A percentile compares a stretch with the other conserved stretches of the same genome.
Conservation (phyloP, 2,888 invertebrate genomes). For the Strigamia transsilvanica region DNA sequence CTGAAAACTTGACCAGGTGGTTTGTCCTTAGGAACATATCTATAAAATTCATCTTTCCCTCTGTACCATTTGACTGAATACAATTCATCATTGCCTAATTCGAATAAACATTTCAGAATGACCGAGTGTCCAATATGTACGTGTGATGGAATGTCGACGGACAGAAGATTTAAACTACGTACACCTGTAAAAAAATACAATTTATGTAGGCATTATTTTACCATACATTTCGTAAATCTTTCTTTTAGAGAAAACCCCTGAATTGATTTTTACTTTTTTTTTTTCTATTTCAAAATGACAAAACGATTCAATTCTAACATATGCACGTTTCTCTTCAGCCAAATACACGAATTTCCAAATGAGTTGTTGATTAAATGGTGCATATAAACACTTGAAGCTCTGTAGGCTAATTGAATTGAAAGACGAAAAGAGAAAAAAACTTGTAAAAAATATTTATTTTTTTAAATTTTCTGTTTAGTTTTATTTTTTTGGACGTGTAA, state of each 20-base stretch:
- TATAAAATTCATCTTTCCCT: slow-evolving; percentile 84
- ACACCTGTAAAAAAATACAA: not conserved
- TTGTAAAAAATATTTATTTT: not conserved
- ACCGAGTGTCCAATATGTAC: slow-evolving; percentile 70
- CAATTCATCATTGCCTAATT: slow-evolving; percentile 69
- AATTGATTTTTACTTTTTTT: slow-evolving; percentile 5
- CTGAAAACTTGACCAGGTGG: slow-evolving; percentile 76
- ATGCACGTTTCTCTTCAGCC: not conserved
- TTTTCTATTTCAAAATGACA: not conserved
- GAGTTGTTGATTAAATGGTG: slow-evolving; percentile 36
- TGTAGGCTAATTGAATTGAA: slow-evolving; percentile 8
- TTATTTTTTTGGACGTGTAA: not conserved
- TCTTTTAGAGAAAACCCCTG: not conserved
- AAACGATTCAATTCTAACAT: slow-evolving; percentile 7
- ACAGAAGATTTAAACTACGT: slow-evolving; percentile 24
- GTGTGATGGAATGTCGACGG: slow-evolving; percentile 48
- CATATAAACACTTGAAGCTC: slow-evolving; percentile 32
- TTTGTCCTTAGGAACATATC: slow-evolving; percentile 77
- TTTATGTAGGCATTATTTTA: not conserved
- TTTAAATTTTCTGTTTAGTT: not conserved
- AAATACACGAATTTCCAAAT: slow-evolving; percentile 42
- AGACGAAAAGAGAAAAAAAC: not conserved
- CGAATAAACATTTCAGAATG: slow-evolving; percentile 74
- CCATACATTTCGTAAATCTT: not conserved
- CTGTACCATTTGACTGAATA: slow-evolving; percentile 87